A percentile compares a stretch with the other conserved stretches of the same genome.
Conservation (phyloP, 2,113 vertebrate genomes). For the Pteropus alecto region DNA sequence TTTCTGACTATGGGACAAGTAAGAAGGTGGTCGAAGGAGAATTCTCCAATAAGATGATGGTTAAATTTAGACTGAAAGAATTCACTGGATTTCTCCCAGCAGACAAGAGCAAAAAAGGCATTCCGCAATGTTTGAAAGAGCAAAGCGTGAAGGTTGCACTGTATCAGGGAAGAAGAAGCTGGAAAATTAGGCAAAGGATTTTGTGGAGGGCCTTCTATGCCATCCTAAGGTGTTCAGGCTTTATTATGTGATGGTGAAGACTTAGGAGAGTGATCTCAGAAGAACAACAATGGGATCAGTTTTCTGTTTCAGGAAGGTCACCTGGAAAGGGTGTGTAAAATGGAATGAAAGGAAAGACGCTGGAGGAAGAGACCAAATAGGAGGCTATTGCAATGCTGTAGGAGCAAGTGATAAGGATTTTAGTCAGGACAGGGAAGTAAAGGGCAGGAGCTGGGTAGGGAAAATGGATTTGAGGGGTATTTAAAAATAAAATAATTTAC, state of each 20-base stretch:
- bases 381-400: background rate
- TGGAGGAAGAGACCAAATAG: background rate
- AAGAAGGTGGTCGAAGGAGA: background rate
- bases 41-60: background rate
- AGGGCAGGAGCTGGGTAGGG: background rate
- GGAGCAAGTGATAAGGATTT: background rate
- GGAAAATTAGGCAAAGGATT: background rate
- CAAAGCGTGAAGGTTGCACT: background rate
- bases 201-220: background rate
- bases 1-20: background rate
- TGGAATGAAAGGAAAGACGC: background rate
- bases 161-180: background rate
- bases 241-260: background rate
- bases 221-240: background rate
- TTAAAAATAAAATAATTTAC: background rate
- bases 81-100: background rate
- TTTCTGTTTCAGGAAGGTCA: background rate
- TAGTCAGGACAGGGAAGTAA: background rate
- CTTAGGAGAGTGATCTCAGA: background rate
- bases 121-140: background rate
- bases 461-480: background rate
- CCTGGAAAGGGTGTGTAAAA: background rate
- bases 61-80: conserved; percentile 34
- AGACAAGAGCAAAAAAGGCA: background rate
- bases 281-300: background rate